Evolutionary conservation across 2,888 invertebrate genomes (phyloP), one percentile per base, ranked within the genome.

Genomic region (Diplazon laetatorius): DNA sequence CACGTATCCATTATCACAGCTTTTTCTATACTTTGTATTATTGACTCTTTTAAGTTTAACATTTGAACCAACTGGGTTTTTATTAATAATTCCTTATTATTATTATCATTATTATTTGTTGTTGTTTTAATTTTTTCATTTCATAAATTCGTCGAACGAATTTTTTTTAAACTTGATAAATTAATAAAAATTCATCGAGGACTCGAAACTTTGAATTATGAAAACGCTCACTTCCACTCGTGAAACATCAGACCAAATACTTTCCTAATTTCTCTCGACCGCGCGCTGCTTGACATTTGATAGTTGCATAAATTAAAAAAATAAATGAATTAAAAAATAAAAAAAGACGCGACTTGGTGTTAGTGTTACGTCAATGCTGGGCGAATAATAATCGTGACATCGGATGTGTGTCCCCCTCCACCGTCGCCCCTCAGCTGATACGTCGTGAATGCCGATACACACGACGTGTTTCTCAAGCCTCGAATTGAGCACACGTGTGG

Each of bases 241-340:
- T 48, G 16, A 30, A 10, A 20, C 9, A 8, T 10, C 16, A 65
- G 25, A n/a, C 55, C 6, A 35, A 46, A 48, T 12, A 57, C 59
- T 69, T 69, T 62, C 52, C 44, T 52, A 69, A 55, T 75, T 68
- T 75, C 66, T 66, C 60, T 30, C 50, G 59, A 42, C 48, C 57
- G 2, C 44, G n/a, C n/a, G n/a, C 18, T 10, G 22, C 1, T 59
- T 48, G 73, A 72, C 71, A 30, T 35, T 44, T 35, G 12, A 44
- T 20, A 22, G 37, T 55, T n/a, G 55, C 39, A 52, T 52, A 52
- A 52, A 52, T 55, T 44, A 30, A 57, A 57, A n/a, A n/a, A n/a
- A n/a, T n/a, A n/a, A n/a, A n/a, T n/a, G n/a, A n/a, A n/a, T n/a
- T n/a, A n/a, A n/a, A 57, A 14, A 1, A 2, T 1, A 8, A 52